phyloP scores from a whole-genome alignment of 2,113 vertebrate species.

The Scolopax mira region DNA sequence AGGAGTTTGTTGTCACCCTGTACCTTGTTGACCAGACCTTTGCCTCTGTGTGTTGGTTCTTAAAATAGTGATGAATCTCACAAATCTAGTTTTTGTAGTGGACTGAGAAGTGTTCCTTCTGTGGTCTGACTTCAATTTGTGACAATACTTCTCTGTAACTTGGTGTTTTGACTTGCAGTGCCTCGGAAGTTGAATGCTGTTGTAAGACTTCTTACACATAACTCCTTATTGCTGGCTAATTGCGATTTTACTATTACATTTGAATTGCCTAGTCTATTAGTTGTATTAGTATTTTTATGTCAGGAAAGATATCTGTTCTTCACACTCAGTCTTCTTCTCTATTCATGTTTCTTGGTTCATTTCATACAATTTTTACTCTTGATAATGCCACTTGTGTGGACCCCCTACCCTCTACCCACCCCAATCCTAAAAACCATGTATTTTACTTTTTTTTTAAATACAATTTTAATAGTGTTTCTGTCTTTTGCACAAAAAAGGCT shows the following conservation, averaged over 20 bases:
- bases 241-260: rapidly evolving
- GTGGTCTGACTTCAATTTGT: rapidly evolving
- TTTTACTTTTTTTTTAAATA: no score
- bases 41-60: neutral
- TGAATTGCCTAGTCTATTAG: neutral
- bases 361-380: neutral
- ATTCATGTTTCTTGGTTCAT: neutral
- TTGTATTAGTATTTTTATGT: neutral
- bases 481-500: neutral
- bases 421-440: neutral
- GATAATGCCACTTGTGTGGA: neutral
- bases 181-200: neutral
- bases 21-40: neutral
- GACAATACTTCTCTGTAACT: neutral
- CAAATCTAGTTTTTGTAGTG: no score
- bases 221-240: neutral
- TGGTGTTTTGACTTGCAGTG: neutral
- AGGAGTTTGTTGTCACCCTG: neutral
- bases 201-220: neutral
- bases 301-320: neutral
- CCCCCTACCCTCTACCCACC: no score
- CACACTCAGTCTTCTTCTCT: neutral
- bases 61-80: neutral
- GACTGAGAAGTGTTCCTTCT: neutral
- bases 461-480: neutral